A percentile compares a stretch with the other conserved stretches of the same genome.
phyloP scores from a whole-genome alignment of 2,797 vertebrate genomes.

The Acanthiza pusilla region DNA sequence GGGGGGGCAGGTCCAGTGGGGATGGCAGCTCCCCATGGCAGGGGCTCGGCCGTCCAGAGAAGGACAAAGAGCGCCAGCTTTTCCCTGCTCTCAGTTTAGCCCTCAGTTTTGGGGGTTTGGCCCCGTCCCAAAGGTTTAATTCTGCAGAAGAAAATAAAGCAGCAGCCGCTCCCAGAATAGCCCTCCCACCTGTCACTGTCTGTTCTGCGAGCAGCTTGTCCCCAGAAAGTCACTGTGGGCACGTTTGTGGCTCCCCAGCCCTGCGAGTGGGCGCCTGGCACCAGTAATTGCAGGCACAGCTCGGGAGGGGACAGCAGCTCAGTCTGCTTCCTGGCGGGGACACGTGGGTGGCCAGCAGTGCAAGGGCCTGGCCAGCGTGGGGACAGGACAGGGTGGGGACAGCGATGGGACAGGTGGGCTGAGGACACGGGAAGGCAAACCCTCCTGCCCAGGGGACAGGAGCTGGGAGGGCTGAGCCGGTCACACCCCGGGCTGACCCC shows the following conservation, averaged over 20 bases:
- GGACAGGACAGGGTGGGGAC: accelerated
- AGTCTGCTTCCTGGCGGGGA: background rate
- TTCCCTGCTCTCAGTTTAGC: background rate
- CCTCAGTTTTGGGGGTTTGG: background rate
- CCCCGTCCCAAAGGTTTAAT: background rate
- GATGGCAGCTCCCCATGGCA: background rate
- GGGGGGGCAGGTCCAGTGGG: too few species aligned
- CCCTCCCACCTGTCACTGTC: background rate
- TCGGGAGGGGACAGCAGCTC: background rate
- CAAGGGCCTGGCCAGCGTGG: accelerated
- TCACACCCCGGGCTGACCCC: background rate
- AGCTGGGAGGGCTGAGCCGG: background rate
- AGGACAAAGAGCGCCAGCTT: background rate
- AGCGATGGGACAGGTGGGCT: background rate
- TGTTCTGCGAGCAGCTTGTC: background rate
- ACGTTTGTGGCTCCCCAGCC: background rate
- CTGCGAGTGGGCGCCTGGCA: background rate
- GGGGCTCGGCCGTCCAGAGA: background rate
- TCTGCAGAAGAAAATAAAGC: background rate
- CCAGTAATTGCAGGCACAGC: background rate
- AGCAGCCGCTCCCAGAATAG: background rate
- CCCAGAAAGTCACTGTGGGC: background rate
- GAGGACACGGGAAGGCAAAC: background rate
- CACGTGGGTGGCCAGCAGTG: background rate
- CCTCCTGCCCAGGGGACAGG: accelerated